Conservation (phyloP, 2,888 invertebrate species). For the Tanytarsus gracilentus region DNA sequence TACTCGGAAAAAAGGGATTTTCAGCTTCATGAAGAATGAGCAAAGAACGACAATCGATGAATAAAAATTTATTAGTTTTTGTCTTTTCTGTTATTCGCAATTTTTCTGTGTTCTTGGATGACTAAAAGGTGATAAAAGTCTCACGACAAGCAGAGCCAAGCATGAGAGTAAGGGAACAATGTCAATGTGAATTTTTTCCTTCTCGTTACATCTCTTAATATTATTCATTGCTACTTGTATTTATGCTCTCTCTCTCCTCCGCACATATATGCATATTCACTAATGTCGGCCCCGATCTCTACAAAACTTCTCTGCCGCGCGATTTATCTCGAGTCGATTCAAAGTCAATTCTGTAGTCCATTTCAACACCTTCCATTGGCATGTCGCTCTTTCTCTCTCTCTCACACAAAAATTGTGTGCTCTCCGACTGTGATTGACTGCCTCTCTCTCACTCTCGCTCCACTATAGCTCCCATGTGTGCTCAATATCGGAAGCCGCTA, state of each 20-base stretch:
- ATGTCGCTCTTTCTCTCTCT: constrained; percentile 2
- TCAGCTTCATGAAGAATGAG: constrained; percentile 6
- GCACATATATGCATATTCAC: too few relatives aligned
- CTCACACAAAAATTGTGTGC: too few relatives aligned
- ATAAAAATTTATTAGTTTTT: constrained; percentile 29
- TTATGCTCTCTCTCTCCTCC: background rate
- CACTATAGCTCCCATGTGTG: background rate
- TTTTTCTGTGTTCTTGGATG: background rate
- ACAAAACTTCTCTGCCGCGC: too few relatives aligned
- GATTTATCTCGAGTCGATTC: constrained; percentile 2
- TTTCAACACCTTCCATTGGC: constrained; percentile 22
- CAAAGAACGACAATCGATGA: constrained; percentile 19
- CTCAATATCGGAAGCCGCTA: too few relatives aligned
- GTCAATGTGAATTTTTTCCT: background rate
- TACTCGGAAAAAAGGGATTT: background rate
- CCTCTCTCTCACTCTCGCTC: background rate
- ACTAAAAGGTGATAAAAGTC: constrained; percentile 28
- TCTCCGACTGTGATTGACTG: constrained; percentile 21
- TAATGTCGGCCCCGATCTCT: background rate
- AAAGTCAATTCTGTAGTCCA: constrained; percentile 27
- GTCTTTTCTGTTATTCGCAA: constrained; percentile 6
- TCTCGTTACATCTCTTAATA: constrained; percentile 1
- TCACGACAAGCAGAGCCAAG: constrained; percentile 15
- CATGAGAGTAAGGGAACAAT: constrained; percentile 19
- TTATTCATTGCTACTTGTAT: constrained; percentile 23